Conservation (phyloP, 2,888 invertebrate genomes). For the Sphaerophoria rueppellii region DNA sequence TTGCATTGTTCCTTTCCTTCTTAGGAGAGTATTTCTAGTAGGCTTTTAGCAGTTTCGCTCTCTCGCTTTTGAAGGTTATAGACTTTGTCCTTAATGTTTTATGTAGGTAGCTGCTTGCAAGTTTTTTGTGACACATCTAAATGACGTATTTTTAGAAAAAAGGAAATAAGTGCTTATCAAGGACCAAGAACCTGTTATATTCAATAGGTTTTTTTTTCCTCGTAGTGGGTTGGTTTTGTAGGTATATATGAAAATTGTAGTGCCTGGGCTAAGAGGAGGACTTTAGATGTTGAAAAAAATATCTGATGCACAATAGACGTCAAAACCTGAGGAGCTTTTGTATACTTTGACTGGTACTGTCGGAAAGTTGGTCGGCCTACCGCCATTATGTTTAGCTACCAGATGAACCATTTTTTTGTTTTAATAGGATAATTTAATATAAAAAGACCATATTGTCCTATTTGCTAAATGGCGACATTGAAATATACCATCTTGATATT, state of each 20-base stretch:
- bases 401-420: too few relatives aligned
- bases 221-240: slow-evolving; percentile 51
- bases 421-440: too few relatives aligned
- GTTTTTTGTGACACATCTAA: slow-evolving; percentile 45
- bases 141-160: slow-evolving; percentile 38
- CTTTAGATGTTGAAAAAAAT: too few relatives aligned
- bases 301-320: too few relatives aligned
- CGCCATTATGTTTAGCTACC: too few relatives aligned
- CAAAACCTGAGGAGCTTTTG: too few relatives aligned
- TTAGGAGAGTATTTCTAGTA: slow-evolving; percentile 13
- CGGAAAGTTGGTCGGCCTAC: too few relatives aligned
- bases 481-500: too few relatives aligned
- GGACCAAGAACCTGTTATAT: slow-evolving; percentile 61
- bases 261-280: not conserved
- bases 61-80: slow-evolving; percentile 15
- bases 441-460: too few relatives aligned
- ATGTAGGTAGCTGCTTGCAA: slow-evolving; percentile 29
- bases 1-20: slow-evolving; percentile 40
- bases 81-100: not conserved
- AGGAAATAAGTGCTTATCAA: slow-evolving; percentile 61
- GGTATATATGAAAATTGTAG: not conserved
- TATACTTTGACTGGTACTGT: too few relatives aligned
- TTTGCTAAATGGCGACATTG: too few relatives aligned
- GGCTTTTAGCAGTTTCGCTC: slow-evolving; percentile 39
- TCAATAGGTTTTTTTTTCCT: slow-evolving; percentile 67